These are phyloP conservation scores for Formicarius rufipectus DNA, from an alignment of 2,113 vertebrate genomes.

Conservation along the genomic window DNA sequence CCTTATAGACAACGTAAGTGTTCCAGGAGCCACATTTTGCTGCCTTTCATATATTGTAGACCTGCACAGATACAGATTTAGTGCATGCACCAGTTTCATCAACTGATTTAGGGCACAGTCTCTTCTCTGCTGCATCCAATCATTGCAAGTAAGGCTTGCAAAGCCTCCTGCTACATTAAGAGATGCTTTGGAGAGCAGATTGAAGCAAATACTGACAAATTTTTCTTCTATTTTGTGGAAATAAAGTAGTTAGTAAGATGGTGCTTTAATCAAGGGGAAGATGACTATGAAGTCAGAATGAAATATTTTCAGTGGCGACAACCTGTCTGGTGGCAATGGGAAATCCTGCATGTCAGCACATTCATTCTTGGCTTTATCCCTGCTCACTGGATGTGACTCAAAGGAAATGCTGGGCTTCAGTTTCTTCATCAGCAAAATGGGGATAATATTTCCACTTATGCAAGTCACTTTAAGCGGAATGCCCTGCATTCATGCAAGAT, in stretches of 20 bases:
- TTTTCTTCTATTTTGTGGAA: background rate
- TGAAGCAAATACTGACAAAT: background rate
- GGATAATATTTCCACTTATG: slow-evolving; percentile 57
- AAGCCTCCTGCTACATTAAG: background rate
- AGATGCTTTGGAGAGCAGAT: background rate
- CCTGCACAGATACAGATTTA: slow-evolving; percentile 16
- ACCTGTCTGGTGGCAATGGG: slow-evolving; percentile 46
- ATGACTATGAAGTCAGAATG: slow-evolving; percentile 11
- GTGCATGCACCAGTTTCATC: background rate
- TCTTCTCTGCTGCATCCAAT: background rate
- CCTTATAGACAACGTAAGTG: slow-evolving; percentile 34
- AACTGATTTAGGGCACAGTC: background rate
- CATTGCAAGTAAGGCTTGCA: background rate
- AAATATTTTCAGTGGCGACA: slow-evolving; percentile 33
- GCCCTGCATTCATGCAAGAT: slow-evolving; percentile 20
- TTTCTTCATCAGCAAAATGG: slow-evolving; percentile 55
- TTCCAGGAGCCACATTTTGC: slow-evolving; percentile 40
- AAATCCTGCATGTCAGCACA: slow-evolving; percentile 58
- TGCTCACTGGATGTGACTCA: slow-evolving; percentile 51
- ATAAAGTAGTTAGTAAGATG: background rate
- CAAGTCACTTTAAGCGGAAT: slow-evolving; percentile 55
- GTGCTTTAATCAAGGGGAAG: slow-evolving; percentile 20
- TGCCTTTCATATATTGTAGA: background rate
- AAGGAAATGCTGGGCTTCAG: slow-evolving; percentile 42
- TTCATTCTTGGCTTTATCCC: slow-evolving; percentile 49